Evolutionary conservation across 37 sponge, comb jelly and placozoan species (phyloP), one percentile per base, ranked within the genome.

Genomic region (Ianthella basta): DNA sequence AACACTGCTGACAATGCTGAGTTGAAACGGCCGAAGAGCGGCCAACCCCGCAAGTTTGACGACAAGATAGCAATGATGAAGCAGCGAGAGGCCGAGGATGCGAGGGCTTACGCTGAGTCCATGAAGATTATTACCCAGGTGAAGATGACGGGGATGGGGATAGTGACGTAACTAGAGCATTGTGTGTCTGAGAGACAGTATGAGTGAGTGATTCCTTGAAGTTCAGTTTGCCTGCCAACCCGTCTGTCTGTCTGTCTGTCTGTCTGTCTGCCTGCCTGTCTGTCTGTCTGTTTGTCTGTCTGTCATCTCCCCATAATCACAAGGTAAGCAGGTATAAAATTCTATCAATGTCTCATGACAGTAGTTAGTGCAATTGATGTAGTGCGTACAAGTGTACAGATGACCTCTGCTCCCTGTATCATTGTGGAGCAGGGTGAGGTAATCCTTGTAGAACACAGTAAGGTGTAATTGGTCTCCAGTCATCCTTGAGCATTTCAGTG

Each of bases 21-120:
- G 15, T n/a, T 69, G 21, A 90, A 88, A 64, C 78, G 78, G 6
- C 70, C 70, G 27, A 93, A 87, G 41, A 56, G 55, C n/a, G 80
- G 34, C 55, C 55, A 56, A 32, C 41, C 82, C 3, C 53, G 94
- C 41, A 74, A 89, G 68, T 57, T 94, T 60, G 90, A 69, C 8
- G 94, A 94, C 66, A 94, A 90, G 88, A 94, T 94, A 44, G 91
- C 88, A 39, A 83, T 86, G 65, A 90, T 94, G 81, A 87, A 83
- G 74, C 77, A 75, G 66, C 90, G 83, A 65, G 94, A 88, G 66
- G 89, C 86, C 21, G 86, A 90, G 72, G 91, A 90, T 59, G 83
- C 83, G 10, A 85, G 72, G 55, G 89, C 83, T 8, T 94, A 90
- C 81, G 84, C 85, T 50, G 72, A 94, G 30, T 88, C 88, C 68